Conservation (phyloP, 2,888 invertebrate genomes). For the Bombylius major region DNA sequence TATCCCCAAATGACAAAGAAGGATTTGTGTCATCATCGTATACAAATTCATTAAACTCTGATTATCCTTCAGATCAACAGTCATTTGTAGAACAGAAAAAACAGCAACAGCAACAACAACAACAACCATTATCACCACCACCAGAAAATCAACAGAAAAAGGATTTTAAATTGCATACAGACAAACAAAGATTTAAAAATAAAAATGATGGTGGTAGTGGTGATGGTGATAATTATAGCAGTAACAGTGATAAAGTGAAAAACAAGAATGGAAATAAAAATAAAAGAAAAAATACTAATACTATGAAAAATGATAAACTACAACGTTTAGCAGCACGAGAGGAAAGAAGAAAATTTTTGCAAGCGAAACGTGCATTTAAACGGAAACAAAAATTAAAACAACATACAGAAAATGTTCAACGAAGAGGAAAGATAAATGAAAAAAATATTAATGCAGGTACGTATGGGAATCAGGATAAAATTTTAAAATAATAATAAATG, state of each 20-base stretch:
- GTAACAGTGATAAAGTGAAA: constrained; percentile 1
- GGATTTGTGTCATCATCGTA: background rate
- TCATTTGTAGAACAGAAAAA: too few species aligned
- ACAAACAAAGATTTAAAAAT: too few species aligned
- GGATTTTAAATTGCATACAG: too few species aligned
- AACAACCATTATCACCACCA: too few species aligned
- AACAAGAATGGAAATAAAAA: constrained; percentile 1
- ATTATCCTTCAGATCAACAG: constrained; percentile 1
- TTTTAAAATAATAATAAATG: too few species aligned
- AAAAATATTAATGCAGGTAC: too few species aligned
- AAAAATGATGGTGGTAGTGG: too few species aligned
- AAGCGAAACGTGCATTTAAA: constrained; percentile 10
- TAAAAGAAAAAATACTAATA: constrained; percentile 1
- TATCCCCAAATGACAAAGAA: too few species aligned
- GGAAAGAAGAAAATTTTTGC: constrained; percentile 9
- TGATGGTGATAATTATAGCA: too few species aligned
- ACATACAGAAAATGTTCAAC: constrained; percentile 5
- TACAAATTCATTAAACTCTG: constrained; percentile 3
- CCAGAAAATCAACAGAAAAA: too few species aligned
- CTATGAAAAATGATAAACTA: background rate
- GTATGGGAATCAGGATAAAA: too few species aligned
- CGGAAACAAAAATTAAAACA: background rate
- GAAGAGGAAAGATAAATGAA: background rate
- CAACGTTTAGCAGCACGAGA: constrained; percentile 5
- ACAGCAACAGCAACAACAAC: too few species aligned